Evolutionary conservation across 2,888 invertebrate genomes (phyloP).

Genomic region (Carabus problematicus): DNA sequence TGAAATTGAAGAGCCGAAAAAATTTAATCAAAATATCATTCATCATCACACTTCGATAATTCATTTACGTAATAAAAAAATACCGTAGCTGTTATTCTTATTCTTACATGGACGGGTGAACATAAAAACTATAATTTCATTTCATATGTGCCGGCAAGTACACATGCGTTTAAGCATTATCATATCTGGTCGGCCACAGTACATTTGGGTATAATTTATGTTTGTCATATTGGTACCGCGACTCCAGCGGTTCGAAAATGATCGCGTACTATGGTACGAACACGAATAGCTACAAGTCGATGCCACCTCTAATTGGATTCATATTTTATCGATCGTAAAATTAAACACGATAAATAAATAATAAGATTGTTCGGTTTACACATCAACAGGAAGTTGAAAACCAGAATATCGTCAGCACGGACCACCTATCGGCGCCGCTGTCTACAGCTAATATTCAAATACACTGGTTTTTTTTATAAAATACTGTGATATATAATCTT

Average conservation of each 20-base stretch:
- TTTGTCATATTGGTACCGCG: slow-evolving; percentile 26
- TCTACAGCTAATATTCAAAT: slow-evolving; percentile 12
- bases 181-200: slow-evolving; percentile 7
- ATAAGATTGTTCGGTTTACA: slow-evolving; percentile 23
- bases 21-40: slow-evolving; percentile 38
- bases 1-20: slow-evolving; percentile 21
- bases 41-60: slow-evolving; percentile 23
- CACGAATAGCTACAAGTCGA: slow-evolving; percentile 29
- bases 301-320: slow-evolving; percentile 41
- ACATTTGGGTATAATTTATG: slow-evolving; percentile 32
- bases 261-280: slow-evolving; percentile 15
- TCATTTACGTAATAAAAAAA: slow-evolving; percentile 16
- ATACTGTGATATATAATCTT: not conserved
- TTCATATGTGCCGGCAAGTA: not conserved
- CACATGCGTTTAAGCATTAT: not conserved
- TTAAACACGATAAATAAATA: slow-evolving; percentile 35
- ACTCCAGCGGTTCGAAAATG: not conserved
- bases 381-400: slow-evolving; percentile 30
- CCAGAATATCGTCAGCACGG: slow-evolving; percentile 20
- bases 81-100: slow-evolving; percentile 18
- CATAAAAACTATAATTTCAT: slow-evolving; percentile 17
- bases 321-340: slow-evolving; percentile 42
- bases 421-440: slow-evolving; percentile 34
- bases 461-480: slow-evolving; percentile 5
- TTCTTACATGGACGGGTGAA: slow-evolving; percentile 6